Evolutionary conservation across 2,888 invertebrate species (phyloP).

Genomic region (Laspeyria flexula): DNA sequence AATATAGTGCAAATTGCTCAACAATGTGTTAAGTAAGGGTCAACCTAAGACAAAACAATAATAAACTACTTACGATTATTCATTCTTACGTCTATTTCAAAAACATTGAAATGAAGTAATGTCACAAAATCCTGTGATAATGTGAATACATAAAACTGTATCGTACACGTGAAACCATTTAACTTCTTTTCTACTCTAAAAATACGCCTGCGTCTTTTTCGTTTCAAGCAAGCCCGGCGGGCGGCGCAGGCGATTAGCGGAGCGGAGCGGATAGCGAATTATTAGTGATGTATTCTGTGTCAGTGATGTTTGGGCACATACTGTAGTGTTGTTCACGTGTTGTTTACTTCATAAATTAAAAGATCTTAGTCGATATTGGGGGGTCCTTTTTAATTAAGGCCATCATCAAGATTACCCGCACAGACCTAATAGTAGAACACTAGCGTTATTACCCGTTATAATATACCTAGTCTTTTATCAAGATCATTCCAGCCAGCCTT

Average conservation of each 20-base stretch:
- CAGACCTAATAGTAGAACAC: no score
- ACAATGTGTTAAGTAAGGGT: not conserved
- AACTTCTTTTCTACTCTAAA: not conserved
- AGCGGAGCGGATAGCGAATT: no score
- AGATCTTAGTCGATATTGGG: no score
- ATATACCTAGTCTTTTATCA: no score
- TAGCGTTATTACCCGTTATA: no score
- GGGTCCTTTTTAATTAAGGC: no score
- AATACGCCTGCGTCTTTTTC: slow-evolving; percentile 2
- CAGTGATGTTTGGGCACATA: no score
- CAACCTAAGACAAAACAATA: slow-evolving; percentile 3
- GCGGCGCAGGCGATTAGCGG: not conserved
- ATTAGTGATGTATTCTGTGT: no score
- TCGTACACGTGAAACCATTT: not conserved
- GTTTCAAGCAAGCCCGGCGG: not conserved
- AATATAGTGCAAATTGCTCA: not conserved
- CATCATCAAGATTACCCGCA: no score
- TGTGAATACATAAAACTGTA: not conserved
- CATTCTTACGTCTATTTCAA: slow-evolving; percentile 36
- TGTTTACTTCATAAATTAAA: no score
- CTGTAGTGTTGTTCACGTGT: no score
- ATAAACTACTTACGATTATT: slow-evolving; percentile 49
- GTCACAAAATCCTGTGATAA: not conserved
- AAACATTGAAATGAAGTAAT: not conserved
- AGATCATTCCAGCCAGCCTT: no score